These are phyloP conservation scores for Clitarchus hookeri DNA, from an alignment of 2,888 invertebrate genomes.

Conservation along the genomic window DNA sequence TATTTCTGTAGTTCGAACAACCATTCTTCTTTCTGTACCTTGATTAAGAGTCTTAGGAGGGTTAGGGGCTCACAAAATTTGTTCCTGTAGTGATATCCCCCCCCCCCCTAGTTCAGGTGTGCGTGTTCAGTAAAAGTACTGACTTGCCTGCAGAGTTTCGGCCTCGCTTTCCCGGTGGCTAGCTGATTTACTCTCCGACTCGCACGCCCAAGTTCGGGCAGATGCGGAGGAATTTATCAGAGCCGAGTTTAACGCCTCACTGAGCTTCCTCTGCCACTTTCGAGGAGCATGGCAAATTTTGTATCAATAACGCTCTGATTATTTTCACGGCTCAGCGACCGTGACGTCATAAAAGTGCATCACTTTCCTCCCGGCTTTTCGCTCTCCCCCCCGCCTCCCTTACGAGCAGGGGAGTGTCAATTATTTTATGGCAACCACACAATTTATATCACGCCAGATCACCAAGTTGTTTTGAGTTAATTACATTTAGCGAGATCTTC, in stretches of 20 bases:
- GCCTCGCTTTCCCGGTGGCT: not conserved
- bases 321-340: no score
- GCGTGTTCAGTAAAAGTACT: not conserved
- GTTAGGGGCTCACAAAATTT: no score
- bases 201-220: not conserved
- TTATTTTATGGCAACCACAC: no score
- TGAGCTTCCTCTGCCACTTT: not conserved
- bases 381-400: not conserved
- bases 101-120: no score
- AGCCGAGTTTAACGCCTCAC: not conserved
- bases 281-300: not conserved
- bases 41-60: no score
- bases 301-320: not conserved
- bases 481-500: no score
- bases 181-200: no score
- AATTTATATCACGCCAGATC: no score
- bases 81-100: no score
- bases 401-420: not conserved
- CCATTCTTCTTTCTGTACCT: no score
- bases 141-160: not conserved
- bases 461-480: no score
- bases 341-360: not conserved
- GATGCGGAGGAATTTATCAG: not conserved
- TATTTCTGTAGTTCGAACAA: no score
- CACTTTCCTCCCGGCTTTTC: not conserved